phyloP scores from a whole-genome alignment of 2,797 vertebrate species.

The Sebastes itinus region DNA sequence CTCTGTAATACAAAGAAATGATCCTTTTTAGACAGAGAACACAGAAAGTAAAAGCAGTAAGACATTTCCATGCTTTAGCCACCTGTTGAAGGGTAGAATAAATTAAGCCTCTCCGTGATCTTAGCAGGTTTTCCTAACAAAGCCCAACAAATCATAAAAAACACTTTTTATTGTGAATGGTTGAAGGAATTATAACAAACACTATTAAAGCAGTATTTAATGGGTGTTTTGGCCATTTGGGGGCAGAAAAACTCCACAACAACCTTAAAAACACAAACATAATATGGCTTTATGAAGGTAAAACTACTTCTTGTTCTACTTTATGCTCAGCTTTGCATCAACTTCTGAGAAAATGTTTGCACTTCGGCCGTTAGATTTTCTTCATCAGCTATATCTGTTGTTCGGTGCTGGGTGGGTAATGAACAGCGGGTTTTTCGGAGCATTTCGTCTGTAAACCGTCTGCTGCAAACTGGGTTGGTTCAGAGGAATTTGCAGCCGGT shows the following conservation, averaged over 20 bases:
- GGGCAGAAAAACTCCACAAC: background rate
- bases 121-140: background rate
- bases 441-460: too few species aligned
- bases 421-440: too few species aligned
- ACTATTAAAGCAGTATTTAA: background rate
- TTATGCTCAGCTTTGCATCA: too few species aligned
- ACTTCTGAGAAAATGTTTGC: too few species aligned
- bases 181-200: background rate
- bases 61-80: background rate
- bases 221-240: background rate
- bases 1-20: background rate
- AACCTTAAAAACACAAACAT: background rate
- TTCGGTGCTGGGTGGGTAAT: too few species aligned
- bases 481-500: background rate
- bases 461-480: background rate
- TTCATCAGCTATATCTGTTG: too few species aligned
- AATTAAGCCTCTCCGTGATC: background rate
- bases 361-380: too few species aligned
- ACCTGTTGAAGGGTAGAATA: background rate
- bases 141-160: background rate
- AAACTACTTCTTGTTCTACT: too few species aligned
- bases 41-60: background rate
- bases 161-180: background rate
- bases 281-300: background rate
- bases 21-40: background rate